Percentiles rank a stretch among this genome's conserved stretches.
Evolutionary conservation across 2,113 vertebrate genomes (phyloP).

Genomic region (Pelodiscus sinensis): DNA sequence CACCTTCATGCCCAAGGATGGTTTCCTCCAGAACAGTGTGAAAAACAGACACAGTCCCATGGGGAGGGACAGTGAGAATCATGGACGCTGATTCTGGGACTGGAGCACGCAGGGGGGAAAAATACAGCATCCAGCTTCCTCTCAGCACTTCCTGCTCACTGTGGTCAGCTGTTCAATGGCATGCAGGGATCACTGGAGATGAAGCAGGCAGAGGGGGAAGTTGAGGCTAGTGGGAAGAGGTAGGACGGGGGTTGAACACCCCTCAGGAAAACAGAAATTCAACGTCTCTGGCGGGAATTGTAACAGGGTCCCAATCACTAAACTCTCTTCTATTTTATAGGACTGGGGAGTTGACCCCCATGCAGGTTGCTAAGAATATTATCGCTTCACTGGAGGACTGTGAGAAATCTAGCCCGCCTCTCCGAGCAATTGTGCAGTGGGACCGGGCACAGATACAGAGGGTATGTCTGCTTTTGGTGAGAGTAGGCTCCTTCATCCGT

Average conservation of each 20-base stretch:
- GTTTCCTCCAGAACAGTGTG: not conserved
- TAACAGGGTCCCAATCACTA: not conserved
- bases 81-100: too few species aligned
- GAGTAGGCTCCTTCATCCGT: not conserved
- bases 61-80: not conserved
- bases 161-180: too few species aligned
- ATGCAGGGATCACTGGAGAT: too few species aligned
- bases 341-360: constrained; percentile 62
- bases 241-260: too few species aligned
- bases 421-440: constrained; percentile 73
- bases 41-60: not conserved
- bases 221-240: too few species aligned
- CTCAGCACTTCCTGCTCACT: too few species aligned
- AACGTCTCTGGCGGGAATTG: not conserved
- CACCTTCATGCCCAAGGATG: not conserved
- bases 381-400: constrained; percentile 63
- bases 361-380: constrained; percentile 72
- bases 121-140: too few species aligned
- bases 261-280: not conserved
- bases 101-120: too few species aligned
- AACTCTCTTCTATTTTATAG: constrained; percentile 40
- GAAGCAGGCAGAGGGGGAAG: too few species aligned
- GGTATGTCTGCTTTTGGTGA: constrained; percentile 45
- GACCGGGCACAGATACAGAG: constrained; percentile 64
- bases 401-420: constrained; percentile 17